These are phyloP conservation scores for Eptatretus burgeri DNA, from an alignment of 2,113 vertebrate species.

Conservation along the genomic window DNA sequence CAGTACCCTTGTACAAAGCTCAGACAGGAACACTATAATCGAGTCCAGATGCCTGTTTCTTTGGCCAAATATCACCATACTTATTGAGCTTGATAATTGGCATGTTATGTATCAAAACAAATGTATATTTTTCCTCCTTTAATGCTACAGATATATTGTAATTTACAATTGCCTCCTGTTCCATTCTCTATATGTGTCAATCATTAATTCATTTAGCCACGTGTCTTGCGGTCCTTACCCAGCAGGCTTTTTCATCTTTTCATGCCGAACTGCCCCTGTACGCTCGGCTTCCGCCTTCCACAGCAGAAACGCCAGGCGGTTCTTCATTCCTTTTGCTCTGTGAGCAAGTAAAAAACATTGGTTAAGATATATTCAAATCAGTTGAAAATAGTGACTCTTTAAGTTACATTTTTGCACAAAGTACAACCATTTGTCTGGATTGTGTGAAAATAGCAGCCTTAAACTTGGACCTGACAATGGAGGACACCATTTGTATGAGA, in stretches of 20 bases:
- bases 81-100: too few relatives aligned
- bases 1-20: too few relatives aligned
- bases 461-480: background rate
- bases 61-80: too few relatives aligned
- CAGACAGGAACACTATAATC: too few relatives aligned
- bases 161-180: too few relatives aligned
- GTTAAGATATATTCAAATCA: background rate
- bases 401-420: background rate
- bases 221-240: background rate
- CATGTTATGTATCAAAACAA: too few relatives aligned
- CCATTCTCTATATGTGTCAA: background rate
- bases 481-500: background rate
- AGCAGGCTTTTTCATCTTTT: too few relatives aligned
- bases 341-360: background rate
- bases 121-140: too few relatives aligned
- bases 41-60: too few relatives aligned
- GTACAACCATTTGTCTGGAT: background rate
- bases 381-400: background rate
- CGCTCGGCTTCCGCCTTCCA: background rate
- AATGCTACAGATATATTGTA: too few relatives aligned
- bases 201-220: background rate
- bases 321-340: constrained; percentile 5
- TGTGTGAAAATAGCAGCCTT: background rate
- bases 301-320: background rate
- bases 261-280: too few relatives aligned